Evolutionary conservation across 2,888 invertebrate genomes (phyloP), one percentile per base, ranked within the genome.

Genomic region (Drosophila incognita): DNA sequence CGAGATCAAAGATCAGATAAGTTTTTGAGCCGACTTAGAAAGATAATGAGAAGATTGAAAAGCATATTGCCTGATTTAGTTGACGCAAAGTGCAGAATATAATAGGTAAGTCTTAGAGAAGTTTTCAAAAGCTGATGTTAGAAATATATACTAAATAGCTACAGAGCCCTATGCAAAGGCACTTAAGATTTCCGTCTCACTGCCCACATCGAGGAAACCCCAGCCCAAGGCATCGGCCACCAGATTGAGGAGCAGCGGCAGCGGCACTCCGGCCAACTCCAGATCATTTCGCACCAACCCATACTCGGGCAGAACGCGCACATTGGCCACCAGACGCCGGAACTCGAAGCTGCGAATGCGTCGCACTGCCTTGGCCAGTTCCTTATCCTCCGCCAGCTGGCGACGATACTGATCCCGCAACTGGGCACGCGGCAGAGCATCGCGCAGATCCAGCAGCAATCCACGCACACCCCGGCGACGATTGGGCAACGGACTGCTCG

Each of bases 381-480:
- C 77, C 7, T 68, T 69, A 58, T 92, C 92, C 0, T 56, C 31
- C 0, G 67, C 48, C 49, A 85, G 59, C 0, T 87, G 76, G 0
- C 69, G 63, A 0, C 66, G 38, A 49, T 88, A 91, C 31, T 87
- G 65, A 27, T 86, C 81, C 21, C 75, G 62, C 11, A 91, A 48
- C 4, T 76, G 51, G 2, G 59, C 53, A 2, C 79, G 81, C 0
- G 91, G 91, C 65, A 91, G 31, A 1, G 81, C 75, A 35, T 79
- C 82, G 4, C 84, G 76, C 35, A 91, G 59, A 31, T 87, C 88
- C 51, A 64, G 63, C 21, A 92, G 27, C 3, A 91, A 60, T 3
- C 91, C 91, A 1, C 82, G 80, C 0, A 91, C 63, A 0, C 91
- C 91, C 21, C 68, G 67, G n/a, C 87, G 83, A 2, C 88, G 79